Percentiles rank a stretch among this genome's conserved stretches.
Evolutionary conservation across 2,113 vertebrate genomes (phyloP).

Genomic region (Brienomyrus brachyistius): DNA sequence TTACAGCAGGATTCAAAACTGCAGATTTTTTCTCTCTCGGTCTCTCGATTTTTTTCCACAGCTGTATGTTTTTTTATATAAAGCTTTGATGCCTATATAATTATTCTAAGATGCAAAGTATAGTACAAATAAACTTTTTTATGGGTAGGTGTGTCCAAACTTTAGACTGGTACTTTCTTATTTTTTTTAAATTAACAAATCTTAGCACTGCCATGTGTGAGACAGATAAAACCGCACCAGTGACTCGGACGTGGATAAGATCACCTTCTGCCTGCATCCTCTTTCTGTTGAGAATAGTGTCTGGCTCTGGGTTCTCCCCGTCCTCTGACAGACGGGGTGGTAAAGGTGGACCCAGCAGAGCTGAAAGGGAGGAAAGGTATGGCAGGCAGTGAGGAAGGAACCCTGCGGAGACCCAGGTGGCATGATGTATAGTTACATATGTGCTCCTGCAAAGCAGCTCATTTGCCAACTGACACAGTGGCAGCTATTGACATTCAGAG

Average conservation of each 20-base stretch:
- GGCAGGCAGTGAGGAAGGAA: neutral
- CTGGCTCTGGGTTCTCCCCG: neutral
- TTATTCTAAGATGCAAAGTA: neutral
- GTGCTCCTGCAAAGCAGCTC: neutral
- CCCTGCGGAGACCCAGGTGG: neutral
- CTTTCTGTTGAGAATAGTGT: neutral
- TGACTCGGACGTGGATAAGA: neutral
- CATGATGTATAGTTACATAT: neutral
- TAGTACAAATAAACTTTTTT: neutral
- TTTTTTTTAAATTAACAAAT: neutral
- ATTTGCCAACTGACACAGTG: neutral
- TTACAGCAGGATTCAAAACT: too few species aligned
- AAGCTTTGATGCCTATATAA: neutral
- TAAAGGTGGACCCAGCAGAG: constrained; percentile 74
- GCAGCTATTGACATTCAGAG: neutral
- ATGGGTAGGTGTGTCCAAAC: neutral
- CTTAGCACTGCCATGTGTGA: neutral
- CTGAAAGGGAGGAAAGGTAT: constrained; percentile 77
- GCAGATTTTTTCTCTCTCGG: too few species aligned
- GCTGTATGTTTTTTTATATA: neutral
- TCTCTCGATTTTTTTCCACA: too few species aligned
- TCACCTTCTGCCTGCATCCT: neutral
- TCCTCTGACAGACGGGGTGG: constrained; percentile 64
- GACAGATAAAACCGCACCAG: neutral
- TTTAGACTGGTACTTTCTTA: neutral